Evolutionary conservation across 2,113 vertebrate genomes (phyloP), one percentile per base, ranked within the genome.

Genomic region (Maccullochella peelii): DNA sequence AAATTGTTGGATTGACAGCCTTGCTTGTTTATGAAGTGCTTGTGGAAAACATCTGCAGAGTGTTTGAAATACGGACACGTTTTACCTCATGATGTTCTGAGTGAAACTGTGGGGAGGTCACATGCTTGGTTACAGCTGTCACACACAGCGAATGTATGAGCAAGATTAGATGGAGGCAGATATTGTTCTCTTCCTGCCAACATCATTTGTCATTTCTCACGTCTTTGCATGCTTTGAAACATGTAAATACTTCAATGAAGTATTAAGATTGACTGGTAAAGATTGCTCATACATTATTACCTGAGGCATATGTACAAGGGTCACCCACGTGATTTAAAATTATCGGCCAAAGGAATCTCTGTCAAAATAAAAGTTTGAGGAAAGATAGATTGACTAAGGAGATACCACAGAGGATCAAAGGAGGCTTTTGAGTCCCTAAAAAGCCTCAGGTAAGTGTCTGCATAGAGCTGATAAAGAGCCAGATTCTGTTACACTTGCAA

Each of bases 381-480:
- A 58, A 54, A 83, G 21, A 87, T 23, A 36, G 65, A 66, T 42
- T 8, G 61, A 82, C 67, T 47, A 0, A 63, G 42, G 59, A 76
- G 66, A 85, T 82, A 83, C n/a, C n/a, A 62, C 23, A 71, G 68
- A 68, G 71, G 79, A 88, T 90, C 71, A 89, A 86, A 86, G 54
- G 67, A 73, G 20, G 10, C 70, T 15, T 79, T 68, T 25, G 61
- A 84, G 23, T 23, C 12, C 21, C 21, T 30, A 55, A 84, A 87
- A 82, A 61, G 86, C 85, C 86, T 1, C 49, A 79, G 89, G 87
- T 87, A 71, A 23, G 50, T 36, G 61, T 87, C 86, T 89, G 83
- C 73, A 70, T 52, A 18, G 18, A 33, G 80, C 87, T 74, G 86
- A 93, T 93, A 89, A 88, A 88, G 47, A 86, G 78, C 4, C 73